Evolutionary conservation across 2,113 vertebrate species (phyloP).

Genomic region (Ptychochromis oligacanthus): DNA sequence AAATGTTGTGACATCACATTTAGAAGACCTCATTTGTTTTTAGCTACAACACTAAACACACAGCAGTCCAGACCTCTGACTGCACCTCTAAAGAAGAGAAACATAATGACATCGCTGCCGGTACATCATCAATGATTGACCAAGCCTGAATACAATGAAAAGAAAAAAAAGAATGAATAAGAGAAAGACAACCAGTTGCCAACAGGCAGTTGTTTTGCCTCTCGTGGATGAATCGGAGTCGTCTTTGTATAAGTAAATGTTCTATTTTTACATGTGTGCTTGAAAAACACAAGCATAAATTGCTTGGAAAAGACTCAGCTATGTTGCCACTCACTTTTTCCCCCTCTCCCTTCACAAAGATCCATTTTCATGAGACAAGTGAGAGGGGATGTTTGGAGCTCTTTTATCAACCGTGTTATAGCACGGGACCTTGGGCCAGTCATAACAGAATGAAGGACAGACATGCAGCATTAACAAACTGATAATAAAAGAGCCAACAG

Average conservation of each 20-base stretch:
- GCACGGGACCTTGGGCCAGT: neutral
- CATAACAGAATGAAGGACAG: slow-evolving; percentile 45
- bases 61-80: neutral
- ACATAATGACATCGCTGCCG: neutral
- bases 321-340: neutral
- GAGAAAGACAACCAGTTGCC: neutral
- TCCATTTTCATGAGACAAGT: neutral
- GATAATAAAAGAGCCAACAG: neutral
- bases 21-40: neutral
- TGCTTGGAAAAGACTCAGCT: neutral
- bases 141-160: slow-evolving; percentile 6
- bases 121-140: slow-evolving; percentile 43
- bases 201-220: rapidly evolving
- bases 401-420: slow-evolving; percentile 31
- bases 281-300: slow-evolving; percentile 12
- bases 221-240: neutral
- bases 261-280: neutral
- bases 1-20: neutral
- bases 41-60: neutral
- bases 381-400: neutral
- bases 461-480: neutral
- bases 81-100: neutral
- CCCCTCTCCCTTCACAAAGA: slow-evolving; percentile 11
- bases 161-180: neutral
- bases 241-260: neutral